Percentiles rank a stretch among this genome's conserved stretches.
Conservation (phyloP, 2,797 vertebrate genomes). For the Parauchenoglanis punctatus region DNA sequence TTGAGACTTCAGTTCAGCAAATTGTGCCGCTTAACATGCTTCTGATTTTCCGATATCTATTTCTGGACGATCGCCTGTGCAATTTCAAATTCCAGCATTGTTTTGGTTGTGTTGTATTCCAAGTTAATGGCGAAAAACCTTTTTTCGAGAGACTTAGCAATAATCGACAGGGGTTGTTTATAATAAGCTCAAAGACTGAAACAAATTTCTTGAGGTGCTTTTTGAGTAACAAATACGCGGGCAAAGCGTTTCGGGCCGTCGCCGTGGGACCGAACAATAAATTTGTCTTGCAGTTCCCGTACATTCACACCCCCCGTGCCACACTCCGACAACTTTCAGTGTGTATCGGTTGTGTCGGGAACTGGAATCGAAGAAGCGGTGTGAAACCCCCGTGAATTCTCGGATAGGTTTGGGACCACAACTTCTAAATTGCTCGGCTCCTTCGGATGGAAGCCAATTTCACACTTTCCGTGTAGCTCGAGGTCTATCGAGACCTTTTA, state of each 20-base stretch:
- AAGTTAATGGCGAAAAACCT: background rate
- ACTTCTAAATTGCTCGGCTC: conserved; percentile 74
- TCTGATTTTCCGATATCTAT: background rate
- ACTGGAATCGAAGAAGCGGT: background rate
- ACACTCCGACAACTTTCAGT: background rate
- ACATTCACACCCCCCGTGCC: conserved; percentile 7
- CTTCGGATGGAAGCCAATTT: conserved; percentile 70
- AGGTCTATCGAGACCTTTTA: conserved; percentile 62
- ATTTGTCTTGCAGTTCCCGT: conserved; percentile 48
- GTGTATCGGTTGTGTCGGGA: background rate
- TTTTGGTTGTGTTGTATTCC: background rate
- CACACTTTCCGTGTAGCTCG: conserved; percentile 59
- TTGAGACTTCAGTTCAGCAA: background rate
- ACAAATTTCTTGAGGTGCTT: background rate
- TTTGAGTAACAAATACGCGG: background rate
- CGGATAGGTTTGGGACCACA: conserved; percentile 62
- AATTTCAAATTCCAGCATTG: background rate
- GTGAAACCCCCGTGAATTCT: conserved; percentile 48
- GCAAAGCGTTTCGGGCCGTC: background rate
- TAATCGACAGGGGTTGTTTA: too few species aligned
- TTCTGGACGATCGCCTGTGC: background rate
- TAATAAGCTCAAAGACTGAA: background rate
- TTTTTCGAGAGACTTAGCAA: background rate
- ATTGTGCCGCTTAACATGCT: background rate
- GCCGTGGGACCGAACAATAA: conserved; percentile 7